Base-by-base conservation (phyloP, 2,888 invertebrate genomes). In the Pollenia angustigena region DNA sequence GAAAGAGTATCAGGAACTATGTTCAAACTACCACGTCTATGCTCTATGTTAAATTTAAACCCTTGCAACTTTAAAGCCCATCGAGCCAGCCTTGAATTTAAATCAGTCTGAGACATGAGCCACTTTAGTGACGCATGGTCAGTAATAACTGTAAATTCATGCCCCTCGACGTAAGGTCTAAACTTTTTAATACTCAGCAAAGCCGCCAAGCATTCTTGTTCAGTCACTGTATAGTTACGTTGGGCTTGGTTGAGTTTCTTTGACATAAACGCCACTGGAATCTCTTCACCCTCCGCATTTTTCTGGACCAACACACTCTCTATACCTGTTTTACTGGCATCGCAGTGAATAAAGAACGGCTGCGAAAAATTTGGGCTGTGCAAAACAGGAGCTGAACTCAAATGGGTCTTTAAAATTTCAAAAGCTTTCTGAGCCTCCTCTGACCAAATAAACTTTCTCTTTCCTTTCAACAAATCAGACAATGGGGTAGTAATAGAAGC, bases 31-130 rank as follows among this genome's bases (percentile, higher is more conserved):
- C 80, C 85, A 9, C 18, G 9, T 10, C 42, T 18, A 46, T 66
- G 66, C 8, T 64, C 10, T 10, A 64, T 66, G 9, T 48, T 11
- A 23, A 66, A 32, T 75, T 32, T 68, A 52, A 42, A 80, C 0
- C 54, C 50, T 40, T 84, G 87, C 1, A 84, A 18, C 42, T 66
- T 80, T 12, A 87, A 64, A 12, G 79, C 80, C 71, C 81, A 84
- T 6, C 78, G 52, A n/a, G 82, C 85, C 9, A 88, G 16, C 11
- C 88, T n/a, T 88, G 90, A 62, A 42, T 79, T 86, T 3, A 90
- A 89, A 42, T 90, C 89, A 44, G 89, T 89, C 72, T 90, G 87
- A 9, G 85, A 88, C 85, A 89, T 84, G 0, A 91, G 85, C 90
- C 90, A 91, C 66, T 88, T 76, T 0, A 91, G 68, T 9, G 89